These are phyloP conservation scores for Amblyopsis rosae DNA, from an alignment of 2,113 vertebrate genomes.

Conservation along the genomic window DNA sequence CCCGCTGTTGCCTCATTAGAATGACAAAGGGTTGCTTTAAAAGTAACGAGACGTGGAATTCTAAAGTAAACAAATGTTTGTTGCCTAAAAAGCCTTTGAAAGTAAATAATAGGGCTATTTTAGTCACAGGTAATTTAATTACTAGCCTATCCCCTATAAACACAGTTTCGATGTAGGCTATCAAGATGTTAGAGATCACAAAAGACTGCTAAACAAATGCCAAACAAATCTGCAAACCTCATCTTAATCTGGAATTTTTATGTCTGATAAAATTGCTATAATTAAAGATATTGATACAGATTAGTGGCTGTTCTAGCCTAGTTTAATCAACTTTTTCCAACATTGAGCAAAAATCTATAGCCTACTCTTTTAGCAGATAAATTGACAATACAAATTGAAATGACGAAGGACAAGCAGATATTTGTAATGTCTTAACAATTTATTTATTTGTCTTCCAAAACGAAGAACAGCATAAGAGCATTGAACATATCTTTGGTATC, in stretches of 20 bases:
- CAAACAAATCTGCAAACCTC: too few relatives aligned
- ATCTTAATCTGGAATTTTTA: too few relatives aligned
- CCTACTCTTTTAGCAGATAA: background rate
- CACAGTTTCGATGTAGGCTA: too few relatives aligned
- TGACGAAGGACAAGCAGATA: conserved; percentile 14
- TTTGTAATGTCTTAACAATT: conserved; percentile 73
- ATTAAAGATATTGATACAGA: too few relatives aligned
- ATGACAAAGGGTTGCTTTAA: background rate
- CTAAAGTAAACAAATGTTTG: background rate
- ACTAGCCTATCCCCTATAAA: too few relatives aligned
- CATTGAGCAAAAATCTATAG: too few relatives aligned
- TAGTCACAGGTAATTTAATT: too few relatives aligned
- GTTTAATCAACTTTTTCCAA: too few relatives aligned
- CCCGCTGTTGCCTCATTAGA: conserved; percentile 20
- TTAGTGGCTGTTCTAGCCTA: too few relatives aligned
- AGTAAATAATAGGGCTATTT: background rate
- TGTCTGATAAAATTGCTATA: too few relatives aligned
- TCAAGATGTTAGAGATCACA: too few relatives aligned
- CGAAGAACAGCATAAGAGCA: conserved; percentile 86
- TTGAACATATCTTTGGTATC: conserved; percentile 92
- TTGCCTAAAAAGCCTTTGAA: background rate
- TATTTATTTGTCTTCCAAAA: conserved; percentile 90
- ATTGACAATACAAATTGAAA: background rate
- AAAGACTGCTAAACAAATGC: too few relatives aligned
- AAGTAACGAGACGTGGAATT: background rate